Base-by-base conservation (phyloP, 37 sponge, comb jelly and placozoan genomes). In the Hormiphora californensis region DNA sequence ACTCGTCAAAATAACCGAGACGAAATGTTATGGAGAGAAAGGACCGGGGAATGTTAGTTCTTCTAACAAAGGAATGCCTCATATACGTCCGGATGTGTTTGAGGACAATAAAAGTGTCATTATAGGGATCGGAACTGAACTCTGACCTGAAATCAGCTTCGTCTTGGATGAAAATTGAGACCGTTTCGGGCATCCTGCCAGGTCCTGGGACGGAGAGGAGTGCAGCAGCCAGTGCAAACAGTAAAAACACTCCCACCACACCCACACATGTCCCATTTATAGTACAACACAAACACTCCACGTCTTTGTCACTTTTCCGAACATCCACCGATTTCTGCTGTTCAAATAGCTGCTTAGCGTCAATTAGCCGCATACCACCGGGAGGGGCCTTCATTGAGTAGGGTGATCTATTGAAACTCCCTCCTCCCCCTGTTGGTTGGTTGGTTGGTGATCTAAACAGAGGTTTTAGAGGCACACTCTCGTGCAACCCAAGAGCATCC, bases 111-210 rank as follows among this genome's bases (percentile, higher is more conserved):
- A 73, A 73, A n/a, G 43, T 41, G 81, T 73, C 40, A 15, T 33
- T 33, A 46, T 73, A 40, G 30, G 81, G n/a, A 33, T 73, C 81
- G 44, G 40, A 43, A 40, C 25, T 12, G 59, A 43, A 73, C 9
- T 11, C n/a, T 28, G 7, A 23, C 46, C 40, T 73, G 38, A 73
- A 73, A 1, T 21, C 25, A 19, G 32, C 25, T 15, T n/a, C 3
- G 81, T 73, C 46, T n/a, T 46, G 35, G 43, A 73, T 73, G 12
- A 40, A 33, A 37, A 73, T 41, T 22, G 81, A 46, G 2, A 73
- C 81, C 28, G 81, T 40, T 40, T 73, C 81, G 40, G 81, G 81
- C 81, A 73, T 73, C 38, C 81, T 39, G 81, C 81, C 81, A 73
- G 81, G 28, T 25, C 81, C 81, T 21, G 81, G 81, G 23, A 73